Evolutionary conservation across 2,888 invertebrate species (phyloP), one percentile per base, ranked within the genome.

Genomic region (Caenorhabditis macrosperma): DNA sequence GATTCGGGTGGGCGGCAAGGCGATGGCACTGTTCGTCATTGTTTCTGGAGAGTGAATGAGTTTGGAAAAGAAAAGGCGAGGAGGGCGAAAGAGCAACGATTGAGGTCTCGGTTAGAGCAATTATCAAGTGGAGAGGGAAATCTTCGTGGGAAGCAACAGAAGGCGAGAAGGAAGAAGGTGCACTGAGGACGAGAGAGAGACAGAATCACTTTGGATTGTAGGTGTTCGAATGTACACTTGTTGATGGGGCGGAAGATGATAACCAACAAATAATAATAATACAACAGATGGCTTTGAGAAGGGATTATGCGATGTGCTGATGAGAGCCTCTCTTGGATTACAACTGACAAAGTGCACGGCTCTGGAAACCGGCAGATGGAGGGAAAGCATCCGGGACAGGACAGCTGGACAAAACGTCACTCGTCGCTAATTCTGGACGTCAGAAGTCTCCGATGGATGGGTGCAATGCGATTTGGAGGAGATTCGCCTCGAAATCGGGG

Each of bases 1-100:
- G 44, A 79, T 74, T 35, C 78, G 60, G 22, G 59, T 68, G 48
- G 72, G 41, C 24, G 78, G 63, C 60, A 74, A 68, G 26, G 52
- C 54, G 20, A 76, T 38, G 20, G 44, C 68, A 61, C 68, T 79
- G 63, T 79, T 79, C 12, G 78, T 79, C 78, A 79, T 79, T 55
- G 15, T 54, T n/a, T 26, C 46, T 55, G 52, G 20, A 52, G 24
- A 22, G 48, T 28, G 24, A 28, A 28, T 28, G 15, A 17, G 20
- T 3, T n/a, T 7, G 7, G 52, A 26, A 28, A 52, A 38, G 26
- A 63, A 15, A 57, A 2, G 26, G 33, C 17, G 17, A 46, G 46
- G 46, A 7, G n/a, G 2, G 17, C 17, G 22, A 48, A 46, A 22
- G 57, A 10, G 17, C 17, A 54, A 54, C 26, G 64, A 64, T 15